Evolutionary conservation across 2,113 vertebrate species (phyloP), one percentile per base, ranked within the genome.

Genomic region (Melanocharis versteri): DNA sequence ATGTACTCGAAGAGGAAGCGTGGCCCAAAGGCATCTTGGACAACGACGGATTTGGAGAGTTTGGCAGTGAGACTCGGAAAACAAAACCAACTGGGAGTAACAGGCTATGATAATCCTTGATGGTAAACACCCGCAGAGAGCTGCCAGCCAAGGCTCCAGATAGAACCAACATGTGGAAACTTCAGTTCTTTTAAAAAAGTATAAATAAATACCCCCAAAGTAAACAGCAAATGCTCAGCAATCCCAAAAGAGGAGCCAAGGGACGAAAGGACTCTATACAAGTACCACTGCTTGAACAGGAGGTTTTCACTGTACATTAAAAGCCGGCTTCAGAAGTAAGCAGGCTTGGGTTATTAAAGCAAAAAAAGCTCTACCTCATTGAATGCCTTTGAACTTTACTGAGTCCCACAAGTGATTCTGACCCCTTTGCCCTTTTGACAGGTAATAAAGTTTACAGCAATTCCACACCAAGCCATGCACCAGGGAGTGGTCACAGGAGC

Each of bases 401-500:
- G 98, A 99, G 98, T 98, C 98, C 98, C 98, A 99, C 98, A 99
- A 99, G 98, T 98, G 97, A 98, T 98, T 95, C 98, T 99, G 98
- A 99, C 99, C 99, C 98, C 96, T 98, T 97, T 99, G 97, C 98
- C 99, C 98, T 98, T 99, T 99, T 99, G 99, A 99, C 99, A 99
- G 99, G 99, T 99, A 99, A 99, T 99, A 99, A 99, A 99, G 98
- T 99, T 99, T 99, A 99, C 98, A 98, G 99, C 98, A 99, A 98
- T 98, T 98, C 99, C 98, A 99, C 99, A 98, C 98, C 98, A 99
- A 99, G 98, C 99, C 99, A 98, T 99, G 98, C 98, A 99, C 99
- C 98, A 97, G 98, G 98, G 98, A 98, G 98, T 97, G 97, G 97
- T 98, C 97, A 97, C 89, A 97, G 95, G 93, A 98, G 97, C 97